Percentiles rank a stretch among this genome's conserved stretches.
These are phyloP conservation scores for Apamea epomidion DNA, from an alignment of 2,888 invertebrate species.

Conservation along the genomic window DNA sequence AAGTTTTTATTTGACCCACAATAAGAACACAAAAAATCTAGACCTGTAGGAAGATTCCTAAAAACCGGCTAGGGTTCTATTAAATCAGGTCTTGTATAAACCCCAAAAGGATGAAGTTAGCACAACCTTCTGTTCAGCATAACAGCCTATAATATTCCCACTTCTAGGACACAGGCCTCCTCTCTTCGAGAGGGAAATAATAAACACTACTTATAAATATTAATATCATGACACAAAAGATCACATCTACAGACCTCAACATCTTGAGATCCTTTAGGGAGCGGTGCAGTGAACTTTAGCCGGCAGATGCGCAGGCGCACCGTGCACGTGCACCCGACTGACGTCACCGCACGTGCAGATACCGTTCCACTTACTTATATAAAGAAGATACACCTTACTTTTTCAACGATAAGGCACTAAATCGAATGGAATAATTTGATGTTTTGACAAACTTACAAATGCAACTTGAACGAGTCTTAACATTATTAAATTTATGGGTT, in stretches of 20 bases:
- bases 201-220: slow-evolving; percentile 49
- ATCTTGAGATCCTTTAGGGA: slow-evolving; percentile 71
- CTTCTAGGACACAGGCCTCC: background rate
- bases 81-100: background rate
- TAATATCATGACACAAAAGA: slow-evolving; percentile 47
- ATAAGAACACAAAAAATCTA: background rate
- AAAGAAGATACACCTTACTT: slow-evolving; percentile 11
- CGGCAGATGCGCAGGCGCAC: slow-evolving; percentile 75
- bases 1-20: background rate
- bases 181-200: slow-evolving; percentile 2
- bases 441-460: slow-evolving; percentile 16
- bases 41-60: background rate
- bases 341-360: slow-evolving; percentile 72
- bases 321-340: slow-evolving; percentile 74
- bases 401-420: slow-evolving; percentile 21
- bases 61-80: too few species aligned
- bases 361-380: slow-evolving; percentile 21
- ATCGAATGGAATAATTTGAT: slow-evolving; percentile 18
- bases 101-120: background rate
- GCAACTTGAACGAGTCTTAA: slow-evolving; percentile 18
- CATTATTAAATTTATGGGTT: background rate
- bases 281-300: slow-evolving; percentile 77
- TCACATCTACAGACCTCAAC: slow-evolving; percentile 60
- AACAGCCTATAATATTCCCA: background rate
- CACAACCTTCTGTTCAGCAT: background rate